These are phyloP conservation scores for Drosophila borborema DNA, from an alignment of 2,888 invertebrate genomes.

Conservation along the genomic window DNA sequence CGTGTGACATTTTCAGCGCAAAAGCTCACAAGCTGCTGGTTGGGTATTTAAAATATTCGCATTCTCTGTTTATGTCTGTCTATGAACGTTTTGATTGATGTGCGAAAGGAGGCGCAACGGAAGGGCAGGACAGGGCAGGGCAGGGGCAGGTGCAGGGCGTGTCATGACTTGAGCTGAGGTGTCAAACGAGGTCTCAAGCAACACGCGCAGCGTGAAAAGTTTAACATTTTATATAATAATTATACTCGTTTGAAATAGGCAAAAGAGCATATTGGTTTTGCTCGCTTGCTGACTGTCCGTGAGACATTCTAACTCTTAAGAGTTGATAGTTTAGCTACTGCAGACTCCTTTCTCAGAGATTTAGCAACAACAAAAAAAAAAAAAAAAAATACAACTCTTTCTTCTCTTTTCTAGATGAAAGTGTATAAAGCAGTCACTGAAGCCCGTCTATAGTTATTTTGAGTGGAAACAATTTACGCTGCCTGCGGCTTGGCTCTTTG, in stretches of 20 bases:
- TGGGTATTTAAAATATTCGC: constrained; percentile 64
- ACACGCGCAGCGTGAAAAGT: constrained; percentile 12
- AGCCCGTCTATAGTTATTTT: neutral
- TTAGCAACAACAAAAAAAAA: accelerated
- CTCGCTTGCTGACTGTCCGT: no score
- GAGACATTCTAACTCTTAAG: neutral
- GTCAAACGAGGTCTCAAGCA: constrained; percentile 30
- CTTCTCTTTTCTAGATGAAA: neutral
- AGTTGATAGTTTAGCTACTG: neutral
- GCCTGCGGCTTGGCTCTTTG: neutral
- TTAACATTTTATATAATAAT: constrained; percentile 14
- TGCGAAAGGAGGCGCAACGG: neutral
- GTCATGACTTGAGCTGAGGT: constrained; percentile 2
- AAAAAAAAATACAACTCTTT: neutral
- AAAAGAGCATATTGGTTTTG: neutral
- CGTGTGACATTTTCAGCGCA: constrained; percentile 71
- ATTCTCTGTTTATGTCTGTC: constrained; percentile 53
- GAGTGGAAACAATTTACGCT: neutral
- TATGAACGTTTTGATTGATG: constrained; percentile 55
- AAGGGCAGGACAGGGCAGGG: neutral
- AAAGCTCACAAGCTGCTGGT: constrained; percentile 22
- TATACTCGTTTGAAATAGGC: neutral
- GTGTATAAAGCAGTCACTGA: neutral
- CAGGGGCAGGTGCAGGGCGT: neutral
- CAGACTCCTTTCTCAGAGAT: neutral